Evolutionary conservation across 1,140 invertebrate species (phyloP), one percentile per base, ranked within the genome.

Genomic region (Teleopsis dalmanni): DNA sequence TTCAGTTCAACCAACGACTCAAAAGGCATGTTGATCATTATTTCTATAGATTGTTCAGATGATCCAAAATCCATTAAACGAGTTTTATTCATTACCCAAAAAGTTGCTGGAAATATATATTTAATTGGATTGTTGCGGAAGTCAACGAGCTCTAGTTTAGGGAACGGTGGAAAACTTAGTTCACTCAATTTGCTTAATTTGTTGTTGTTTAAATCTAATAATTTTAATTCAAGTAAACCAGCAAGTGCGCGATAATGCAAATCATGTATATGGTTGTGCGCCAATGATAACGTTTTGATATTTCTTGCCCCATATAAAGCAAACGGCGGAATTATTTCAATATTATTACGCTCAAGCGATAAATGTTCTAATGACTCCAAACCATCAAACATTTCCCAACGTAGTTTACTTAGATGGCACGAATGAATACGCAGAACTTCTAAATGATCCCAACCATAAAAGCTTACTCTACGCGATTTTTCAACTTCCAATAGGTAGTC

Each of bases 341-440:
- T 73, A 34, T 75, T 73, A 54, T 84, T 84, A 46, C 74, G 74
- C 38, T 83, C 80, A 23, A 85, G 56, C 19, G 80, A 78, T 14
- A 85, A 70, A 54, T 77, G 78, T 48, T 77, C 67, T 9, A 85
- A 56, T 42, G 74, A 77, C 3, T 72, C 57, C 3, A 84, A 58
- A 13, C 80, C 80, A 47, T 82, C 77, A 56, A 85, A 83, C 77
- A 84, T 81, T 59, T 83, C 78, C 81, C 82, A 84, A 44, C 78
- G 76, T 47, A 84, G 63, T 53, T 80, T 75, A 52, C 76, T 74
- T 18, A 85, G 53, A 19, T 76, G 70, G 54, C 82, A 84, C 21
- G 73, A 69, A 16, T 75, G 73, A 3, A 82, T 74, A 52, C 81
- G 65, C 27, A 84, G 55, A 40, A 82, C 75, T 25, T 75, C 71